Percentiles rank a stretch among this genome's conserved stretches.
These are phyloP conservation scores for Choristoneura rosaceana DNA, from an alignment of 2,888 invertebrate genomes.

Conservation along the genomic window DNA sequence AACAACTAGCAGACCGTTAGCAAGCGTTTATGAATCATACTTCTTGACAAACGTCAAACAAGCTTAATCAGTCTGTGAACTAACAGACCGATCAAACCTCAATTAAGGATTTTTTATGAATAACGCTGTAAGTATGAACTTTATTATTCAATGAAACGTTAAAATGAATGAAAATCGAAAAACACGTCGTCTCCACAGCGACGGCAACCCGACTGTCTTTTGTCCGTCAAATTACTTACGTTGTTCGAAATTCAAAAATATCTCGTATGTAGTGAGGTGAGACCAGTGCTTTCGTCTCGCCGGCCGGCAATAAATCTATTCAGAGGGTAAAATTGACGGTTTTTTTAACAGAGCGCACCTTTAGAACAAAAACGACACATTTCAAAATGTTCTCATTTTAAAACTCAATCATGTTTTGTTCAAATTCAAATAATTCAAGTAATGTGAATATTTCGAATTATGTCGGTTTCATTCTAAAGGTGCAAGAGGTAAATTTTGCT, in stretches of 20 bases:
- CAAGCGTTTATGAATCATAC: too few species aligned
- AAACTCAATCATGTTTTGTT: too few species aligned
- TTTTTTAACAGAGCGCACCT: not conserved
- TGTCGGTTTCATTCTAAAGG: too few species aligned
- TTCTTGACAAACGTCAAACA: too few species aligned
- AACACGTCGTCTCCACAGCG: slow-evolving; percentile 14
- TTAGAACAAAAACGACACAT: too few species aligned
- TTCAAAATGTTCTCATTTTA: too few species aligned
- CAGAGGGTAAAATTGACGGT: not conserved
- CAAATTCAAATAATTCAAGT: too few species aligned
- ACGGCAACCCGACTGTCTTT: slow-evolving; percentile 22
- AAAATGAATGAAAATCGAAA: not conserved
- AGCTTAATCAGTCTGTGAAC: too few species aligned
- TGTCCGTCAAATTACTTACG: slow-evolving; percentile 19
- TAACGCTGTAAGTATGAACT: not conserved
- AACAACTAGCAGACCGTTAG: too few species aligned
- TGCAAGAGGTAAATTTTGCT: not conserved
- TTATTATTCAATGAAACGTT: not conserved
- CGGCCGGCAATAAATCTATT: slow-evolving; percentile 18
- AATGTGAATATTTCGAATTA: too few species aligned
- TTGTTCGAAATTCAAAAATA: slow-evolving; percentile 21
- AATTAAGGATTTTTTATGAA: too few species aligned
- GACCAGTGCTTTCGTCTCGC: slow-evolving; percentile 20
- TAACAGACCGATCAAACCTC: too few species aligned
- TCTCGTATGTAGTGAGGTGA: slow-evolving; percentile 2